Evolutionary conservation across 2,888 invertebrate genomes (phyloP).

Genomic region (Chrysolina haemoptera): DNA sequence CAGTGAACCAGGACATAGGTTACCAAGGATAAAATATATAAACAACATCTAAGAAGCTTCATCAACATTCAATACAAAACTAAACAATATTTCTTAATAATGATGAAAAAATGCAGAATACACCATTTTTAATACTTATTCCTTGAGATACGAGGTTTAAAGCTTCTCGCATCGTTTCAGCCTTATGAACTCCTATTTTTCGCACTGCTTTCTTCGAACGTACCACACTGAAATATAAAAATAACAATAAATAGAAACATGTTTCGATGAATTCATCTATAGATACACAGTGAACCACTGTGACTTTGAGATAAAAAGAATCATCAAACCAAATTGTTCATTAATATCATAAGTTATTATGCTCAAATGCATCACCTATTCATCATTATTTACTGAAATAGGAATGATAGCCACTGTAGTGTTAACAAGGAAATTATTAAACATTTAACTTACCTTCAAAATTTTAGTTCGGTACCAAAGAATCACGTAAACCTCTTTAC

Average conservation of each 20-base stretch:
- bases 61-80: no score
- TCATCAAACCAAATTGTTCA: not conserved
- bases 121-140: not conserved
- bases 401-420: no score
- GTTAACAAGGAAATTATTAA: no score
- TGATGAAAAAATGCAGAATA: no score
- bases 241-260: not conserved
- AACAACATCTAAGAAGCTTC: no score
- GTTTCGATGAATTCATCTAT: not conserved
- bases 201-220: not conserved
- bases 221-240: not conserved
- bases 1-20: no score
- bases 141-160: not conserved
- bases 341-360: not conserved
- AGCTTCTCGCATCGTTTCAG: not conserved
- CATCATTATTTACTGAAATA: no score
- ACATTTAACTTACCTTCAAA: no score
- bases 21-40: no score
- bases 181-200: not conserved
- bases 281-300: not conserved
- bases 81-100: no score
- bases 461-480: no score
- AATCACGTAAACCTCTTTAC: no score
- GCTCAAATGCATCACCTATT: not conserved
- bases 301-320: not conserved